Percentiles rank a stretch among this genome's conserved stretches.
phyloP scores from a whole-genome alignment of 2,888 invertebrate genomes.

The Drosophila eohydei region DNA sequence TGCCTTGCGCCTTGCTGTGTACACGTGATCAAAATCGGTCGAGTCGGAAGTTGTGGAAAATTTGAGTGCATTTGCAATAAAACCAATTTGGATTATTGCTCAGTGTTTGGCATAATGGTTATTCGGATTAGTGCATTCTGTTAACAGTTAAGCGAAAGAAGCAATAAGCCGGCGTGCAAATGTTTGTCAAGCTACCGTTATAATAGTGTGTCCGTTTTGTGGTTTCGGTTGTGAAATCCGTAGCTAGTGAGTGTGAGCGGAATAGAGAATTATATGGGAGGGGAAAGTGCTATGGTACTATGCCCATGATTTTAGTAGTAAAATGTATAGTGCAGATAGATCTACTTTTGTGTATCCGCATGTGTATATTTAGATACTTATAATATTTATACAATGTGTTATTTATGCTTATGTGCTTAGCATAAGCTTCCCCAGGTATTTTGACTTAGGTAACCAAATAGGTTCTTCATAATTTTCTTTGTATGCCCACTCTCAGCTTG shows the following conservation, averaged over 20 bases:
- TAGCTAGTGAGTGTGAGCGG: background rate
- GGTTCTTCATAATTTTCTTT: constrained; percentile 11
- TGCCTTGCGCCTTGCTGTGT: background rate
- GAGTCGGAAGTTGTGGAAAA: background rate
- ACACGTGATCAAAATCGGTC: background rate
- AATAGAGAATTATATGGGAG: background rate
- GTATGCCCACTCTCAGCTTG: constrained; percentile 10
- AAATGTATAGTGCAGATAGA: background rate
- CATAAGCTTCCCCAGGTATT: no score
- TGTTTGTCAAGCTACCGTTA: constrained; percentile 1
- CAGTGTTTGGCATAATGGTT: constrained; percentile 13
- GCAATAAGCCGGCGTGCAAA: background rate
- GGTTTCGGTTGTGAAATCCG: background rate
- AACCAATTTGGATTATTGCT: constrained; percentile 30
- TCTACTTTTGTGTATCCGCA: background rate
- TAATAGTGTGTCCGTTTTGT: constrained; percentile 4
- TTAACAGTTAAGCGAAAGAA: background rate
- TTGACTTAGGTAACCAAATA: no score
- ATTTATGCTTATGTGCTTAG: no score
- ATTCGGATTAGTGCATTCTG: constrained; percentile 9
- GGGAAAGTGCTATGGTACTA: background rate
- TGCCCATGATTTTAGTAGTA: background rate
- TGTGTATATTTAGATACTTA: no score
- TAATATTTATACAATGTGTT: no score
- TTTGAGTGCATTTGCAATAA: constrained; percentile 11